Percentiles rank a stretch among this genome's conserved stretches.
Conservation (phyloP, 1,140 invertebrate genomes). For the Laodelphax striatellus region DNA sequence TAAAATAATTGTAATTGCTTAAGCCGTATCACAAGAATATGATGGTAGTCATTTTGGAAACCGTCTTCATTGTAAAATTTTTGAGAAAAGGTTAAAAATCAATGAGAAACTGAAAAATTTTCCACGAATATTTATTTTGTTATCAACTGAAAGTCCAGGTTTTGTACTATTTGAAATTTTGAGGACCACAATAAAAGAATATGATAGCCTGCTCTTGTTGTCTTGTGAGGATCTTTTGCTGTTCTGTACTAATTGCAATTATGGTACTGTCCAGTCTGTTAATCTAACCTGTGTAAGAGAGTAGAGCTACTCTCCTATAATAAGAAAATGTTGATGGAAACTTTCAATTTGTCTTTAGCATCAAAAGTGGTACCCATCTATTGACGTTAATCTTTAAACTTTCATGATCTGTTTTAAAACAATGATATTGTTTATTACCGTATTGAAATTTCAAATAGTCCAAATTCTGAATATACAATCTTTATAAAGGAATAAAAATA, state of each 20-base stretch:
- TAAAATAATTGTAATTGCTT: background rate
- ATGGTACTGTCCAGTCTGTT: background rate
- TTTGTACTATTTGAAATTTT: constrained; percentile 4
- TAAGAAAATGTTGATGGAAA: background rate
- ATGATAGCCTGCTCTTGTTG: background rate
- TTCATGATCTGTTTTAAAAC: no score
- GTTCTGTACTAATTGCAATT: background rate
- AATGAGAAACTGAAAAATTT: background rate
- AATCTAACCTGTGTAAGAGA: background rate
- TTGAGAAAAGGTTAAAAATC: background rate
- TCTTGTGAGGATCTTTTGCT: background rate
- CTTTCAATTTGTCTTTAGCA: background rate
- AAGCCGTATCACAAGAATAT: background rate
- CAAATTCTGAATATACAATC: background rate
- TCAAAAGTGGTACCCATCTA: background rate
- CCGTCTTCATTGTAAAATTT: background rate
- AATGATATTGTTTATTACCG: no score
- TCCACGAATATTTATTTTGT: constrained; percentile 1
- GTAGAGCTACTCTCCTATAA: background rate
- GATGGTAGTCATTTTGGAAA: background rate
- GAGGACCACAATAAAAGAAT: background rate
- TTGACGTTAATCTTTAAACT: background rate
- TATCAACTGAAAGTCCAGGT: background rate
- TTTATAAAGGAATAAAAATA: constrained; percentile 2
- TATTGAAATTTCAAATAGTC: background rate